phyloP scores from a whole-genome alignment of 2,113 vertebrate genomes.

The Elgaria multicarinata region DNA sequence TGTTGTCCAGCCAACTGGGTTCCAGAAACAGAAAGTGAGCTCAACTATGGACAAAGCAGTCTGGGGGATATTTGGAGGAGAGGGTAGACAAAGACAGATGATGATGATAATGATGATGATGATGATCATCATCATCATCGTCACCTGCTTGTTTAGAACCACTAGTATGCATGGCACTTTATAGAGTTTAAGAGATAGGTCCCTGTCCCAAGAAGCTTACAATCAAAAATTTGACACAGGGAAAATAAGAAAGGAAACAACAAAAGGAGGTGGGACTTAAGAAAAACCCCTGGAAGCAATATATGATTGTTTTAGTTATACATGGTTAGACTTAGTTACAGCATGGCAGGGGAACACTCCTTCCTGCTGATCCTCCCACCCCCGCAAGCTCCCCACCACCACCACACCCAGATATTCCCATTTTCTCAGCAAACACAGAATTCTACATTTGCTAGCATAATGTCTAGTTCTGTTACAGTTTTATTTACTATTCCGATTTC shows the following conservation, averaged over 20 bases:
- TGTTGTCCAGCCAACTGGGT: too few species aligned
- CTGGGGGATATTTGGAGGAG: too few species aligned
- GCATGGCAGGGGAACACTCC: background rate
- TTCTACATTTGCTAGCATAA: background rate
- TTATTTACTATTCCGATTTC: background rate
- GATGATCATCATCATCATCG: too few species aligned
- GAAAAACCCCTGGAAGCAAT: background rate
- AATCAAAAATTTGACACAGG: too few species aligned
- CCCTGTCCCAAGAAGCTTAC: too few species aligned
- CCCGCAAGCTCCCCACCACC: background rate
- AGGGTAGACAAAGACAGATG: too few species aligned
- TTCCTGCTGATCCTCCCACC: background rate
- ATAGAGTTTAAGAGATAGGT: background rate
- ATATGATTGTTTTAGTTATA: background rate
- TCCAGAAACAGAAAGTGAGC: too few species aligned
- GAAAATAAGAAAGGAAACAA: background rate
- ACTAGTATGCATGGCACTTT: background rate
- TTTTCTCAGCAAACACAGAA: background rate
- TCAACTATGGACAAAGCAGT: too few species aligned
- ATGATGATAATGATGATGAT: too few species aligned
- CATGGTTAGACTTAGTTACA: background rate
- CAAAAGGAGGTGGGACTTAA: background rate
- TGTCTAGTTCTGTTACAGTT: background rate
- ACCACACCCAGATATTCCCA: background rate
- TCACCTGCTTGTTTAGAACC: too few species aligned